Evolutionary conservation across 2,797 vertebrate genomes (phyloP).

Genomic region (Antrozous pallidus): DNA sequence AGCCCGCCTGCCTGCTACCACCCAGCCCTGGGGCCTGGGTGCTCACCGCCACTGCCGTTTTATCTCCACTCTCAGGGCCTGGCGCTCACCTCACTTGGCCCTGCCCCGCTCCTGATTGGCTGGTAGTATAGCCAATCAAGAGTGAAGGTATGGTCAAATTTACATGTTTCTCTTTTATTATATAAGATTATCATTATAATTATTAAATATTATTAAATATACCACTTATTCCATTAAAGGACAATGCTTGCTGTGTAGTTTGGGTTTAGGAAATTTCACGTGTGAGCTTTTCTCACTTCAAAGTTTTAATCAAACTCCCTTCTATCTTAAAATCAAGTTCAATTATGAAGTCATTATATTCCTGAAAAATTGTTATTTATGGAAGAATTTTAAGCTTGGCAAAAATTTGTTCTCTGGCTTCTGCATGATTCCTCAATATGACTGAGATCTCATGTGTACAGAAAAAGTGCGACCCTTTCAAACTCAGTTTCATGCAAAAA

Average conservation of each 20-base stretch:
- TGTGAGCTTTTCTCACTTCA: conserved; percentile 15
- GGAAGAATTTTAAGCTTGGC: not conserved
- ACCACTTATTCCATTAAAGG: not conserved
- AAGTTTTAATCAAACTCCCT: conserved; percentile 45
- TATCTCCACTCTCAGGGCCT: no score
- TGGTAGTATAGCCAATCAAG: no score
- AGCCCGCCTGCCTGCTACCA: no score
- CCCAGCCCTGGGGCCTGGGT: no score
- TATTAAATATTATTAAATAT: not conserved
- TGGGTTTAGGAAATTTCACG: conserved; percentile 33
- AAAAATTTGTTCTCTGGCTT: not conserved
- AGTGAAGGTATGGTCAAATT: no score
- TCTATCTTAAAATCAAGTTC: conserved; percentile 11
- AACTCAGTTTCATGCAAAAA: not conserved
- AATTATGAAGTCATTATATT: not conserved
- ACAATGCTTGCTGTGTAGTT: not conserved
- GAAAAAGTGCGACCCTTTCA: not conserved
- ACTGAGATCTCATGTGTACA: not conserved
- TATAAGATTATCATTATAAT: no score
- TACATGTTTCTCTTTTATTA: no score
- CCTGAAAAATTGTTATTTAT: not conserved
- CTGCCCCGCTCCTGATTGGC: no score
- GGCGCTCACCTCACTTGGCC: no score
- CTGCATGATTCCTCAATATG: not conserved
- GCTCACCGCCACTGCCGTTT: no score